phyloP scores from a whole-genome alignment of 2,888 invertebrate species.

The Tipula vernalis region DNA sequence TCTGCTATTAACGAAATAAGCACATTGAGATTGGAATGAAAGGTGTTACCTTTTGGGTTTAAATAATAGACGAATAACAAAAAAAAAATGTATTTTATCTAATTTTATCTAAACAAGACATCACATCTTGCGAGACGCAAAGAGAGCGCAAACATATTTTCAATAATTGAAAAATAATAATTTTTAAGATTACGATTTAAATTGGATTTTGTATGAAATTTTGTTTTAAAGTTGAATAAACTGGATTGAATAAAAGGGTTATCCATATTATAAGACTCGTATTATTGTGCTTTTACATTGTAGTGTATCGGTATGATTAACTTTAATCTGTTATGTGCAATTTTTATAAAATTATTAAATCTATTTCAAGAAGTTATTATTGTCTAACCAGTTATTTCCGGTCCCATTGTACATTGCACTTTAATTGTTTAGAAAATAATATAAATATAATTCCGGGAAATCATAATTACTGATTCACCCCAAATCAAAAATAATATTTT shows the following conservation, averaged over 20 bases:
- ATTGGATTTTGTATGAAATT: not conserved
- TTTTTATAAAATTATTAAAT: not conserved
- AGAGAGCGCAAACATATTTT: not conserved
- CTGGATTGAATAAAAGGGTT: not conserved
- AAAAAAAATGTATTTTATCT: not conserved
- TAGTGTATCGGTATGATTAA: not conserved
- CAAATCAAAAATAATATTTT: not conserved
- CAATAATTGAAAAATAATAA: not conserved
- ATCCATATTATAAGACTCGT: not conserved
- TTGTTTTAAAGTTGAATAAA: not conserved
- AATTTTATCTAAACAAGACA: not conserved
- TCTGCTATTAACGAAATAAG: not conserved
- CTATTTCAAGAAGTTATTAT: no score
- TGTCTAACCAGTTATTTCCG: not conserved
- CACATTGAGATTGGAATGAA: not conserved
- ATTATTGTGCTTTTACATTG: not conserved
- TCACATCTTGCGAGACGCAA: not conserved
- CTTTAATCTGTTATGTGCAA: no score
- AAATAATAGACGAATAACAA: not conserved
- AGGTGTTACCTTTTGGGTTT: not conserved
- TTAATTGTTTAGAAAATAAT: not conserved
- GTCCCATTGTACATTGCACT: not conserved
- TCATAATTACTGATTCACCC: not conserved
- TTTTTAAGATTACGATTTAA: not conserved
- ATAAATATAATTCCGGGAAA: not conserved